Evolutionary conservation across 2,888 invertebrate genomes (phyloP), one percentile per base, ranked within the genome.

Genomic region (Mesopsocus fuscifrons): DNA sequence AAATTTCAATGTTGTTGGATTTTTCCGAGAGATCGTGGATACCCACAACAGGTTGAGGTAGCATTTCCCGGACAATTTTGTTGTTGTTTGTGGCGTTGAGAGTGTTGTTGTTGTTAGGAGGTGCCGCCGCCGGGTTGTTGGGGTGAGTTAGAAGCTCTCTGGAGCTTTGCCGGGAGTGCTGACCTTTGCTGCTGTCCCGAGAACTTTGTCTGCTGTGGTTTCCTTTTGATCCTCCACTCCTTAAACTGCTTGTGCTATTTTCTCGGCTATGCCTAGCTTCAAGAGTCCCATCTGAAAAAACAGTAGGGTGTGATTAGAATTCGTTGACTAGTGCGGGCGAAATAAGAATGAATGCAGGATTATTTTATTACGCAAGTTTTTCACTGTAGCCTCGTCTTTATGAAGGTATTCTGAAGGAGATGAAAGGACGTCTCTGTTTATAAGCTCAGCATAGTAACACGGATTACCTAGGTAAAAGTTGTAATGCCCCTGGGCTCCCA

Each of bases 1-100:
- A 89, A 49, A 89, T 87, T 63, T 88, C 88, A 45, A 88, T 88
- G 49, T 71, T 84, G 54, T 77, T 77, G 17, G 53, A 62, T 49
- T 63, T 65, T 55, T 59, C 67, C 46, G 54, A 38, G 9, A 38
- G 21, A 38, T 38, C 21, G 20, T 38, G 38, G 21, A 38, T 20
- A 6, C 38, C 38, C 4, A 38, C 11, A 16, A 38, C 38, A 4
- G 38, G 38, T 11, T 38, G 38, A n/a, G 38, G 38, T 20, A 38
- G 20, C 38, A 38, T 38, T 11, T 38, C 38, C 6, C 38, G 6
- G 8, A 22, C 33, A 42, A 21, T 41, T 11, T 34, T 18, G 8
- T 33, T 26, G 26, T 26, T 26, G 31, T 41, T 46, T 20, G 44
- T 43, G 3, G 33, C 43, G 38, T 44, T 41, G 9, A 33, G 26